Base-by-base conservation (phyloP, 1,140 invertebrate genomes). In the Brachionus manjavacas region DNA sequence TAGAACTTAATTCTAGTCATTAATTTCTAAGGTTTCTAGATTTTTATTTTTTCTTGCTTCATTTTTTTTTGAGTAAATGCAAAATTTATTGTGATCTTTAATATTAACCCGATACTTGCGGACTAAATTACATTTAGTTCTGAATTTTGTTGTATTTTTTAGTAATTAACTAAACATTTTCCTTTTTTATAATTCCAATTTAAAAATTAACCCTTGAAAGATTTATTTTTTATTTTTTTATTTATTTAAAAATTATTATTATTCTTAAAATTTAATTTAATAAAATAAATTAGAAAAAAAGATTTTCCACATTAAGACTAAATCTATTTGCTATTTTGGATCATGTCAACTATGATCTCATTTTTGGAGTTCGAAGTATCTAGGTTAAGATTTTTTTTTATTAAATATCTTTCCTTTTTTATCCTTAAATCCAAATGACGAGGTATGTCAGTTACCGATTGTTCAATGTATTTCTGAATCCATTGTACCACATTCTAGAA, bases 391-490 rank as follows among this genome's bases (percentile, higher is more conserved):
- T 60, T 60, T 20, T 60, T 4, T 8, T 20, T 60, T 0, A 60
- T 74, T 16, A 43, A 8, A n/a, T 12, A 49, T 9, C 41, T 46
- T 76, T 76, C 72, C 49, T 76, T 76, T 76, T 76, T 76, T 12
- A 76, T 14, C 28, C 49, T 76, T 12, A 76, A 23, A 49, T 76
- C 72, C 20, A 76, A 14, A 49, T 76, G 39, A 25, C 72, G 39
- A 11, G 72, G 72, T 25, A 46, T 76, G 52, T 76, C 72, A 20
- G 72, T 25, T 11, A 76, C 25, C 20, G 72, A 76, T 16, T 49
- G 41, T 31, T 76, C 72, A 49, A 76, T 76, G 20, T 76, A 76
- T 28, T 76, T 76, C 52, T 76, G 72, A 46, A 76, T 46, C 72
- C 72, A 76, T 14, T 43, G 46, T 31, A 76, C 72, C 9, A 76